These are phyloP conservation scores for Eilema caniola DNA, from an alignment of 2,888 invertebrate species.

Conservation along the genomic window DNA sequence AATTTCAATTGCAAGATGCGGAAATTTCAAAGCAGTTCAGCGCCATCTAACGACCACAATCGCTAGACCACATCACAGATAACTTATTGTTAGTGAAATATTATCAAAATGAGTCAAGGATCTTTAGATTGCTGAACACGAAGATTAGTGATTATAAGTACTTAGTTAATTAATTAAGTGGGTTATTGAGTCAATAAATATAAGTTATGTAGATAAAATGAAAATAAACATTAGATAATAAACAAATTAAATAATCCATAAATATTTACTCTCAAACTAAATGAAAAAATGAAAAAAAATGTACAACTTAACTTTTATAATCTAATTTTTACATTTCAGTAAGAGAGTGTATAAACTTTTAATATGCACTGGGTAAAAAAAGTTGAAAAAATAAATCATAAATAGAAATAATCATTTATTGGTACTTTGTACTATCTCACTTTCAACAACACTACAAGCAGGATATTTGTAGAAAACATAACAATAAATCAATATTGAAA, in stretches of 20 bases:
- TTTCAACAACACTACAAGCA: neutral
- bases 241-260: too few species aligned
- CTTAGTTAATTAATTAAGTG: neutral
- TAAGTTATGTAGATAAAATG: neutral
- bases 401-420: neutral
- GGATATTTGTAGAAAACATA: neutral
- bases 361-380: too few species aligned
- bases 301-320: too few species aligned
- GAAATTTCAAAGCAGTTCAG: too few species aligned
- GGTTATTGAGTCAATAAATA: neutral
- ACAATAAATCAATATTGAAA: neutral
- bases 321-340: too few species aligned
- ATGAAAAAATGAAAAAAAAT: too few species aligned
- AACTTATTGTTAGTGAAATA: too few species aligned
- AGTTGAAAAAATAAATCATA: neutral
- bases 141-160: neutral
- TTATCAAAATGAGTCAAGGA: constrained; percentile 1
- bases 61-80: too few species aligned
- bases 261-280: too few species aligned
- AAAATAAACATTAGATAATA: neutral
- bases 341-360: too few species aligned
- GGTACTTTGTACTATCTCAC: neutral
- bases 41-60: too few species aligned
- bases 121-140: neutral
- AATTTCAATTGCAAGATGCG: too few species aligned